phyloP scores from a whole-genome alignment of 2,797 vertebrate species.

The Corythornis leucogaster region DNA sequence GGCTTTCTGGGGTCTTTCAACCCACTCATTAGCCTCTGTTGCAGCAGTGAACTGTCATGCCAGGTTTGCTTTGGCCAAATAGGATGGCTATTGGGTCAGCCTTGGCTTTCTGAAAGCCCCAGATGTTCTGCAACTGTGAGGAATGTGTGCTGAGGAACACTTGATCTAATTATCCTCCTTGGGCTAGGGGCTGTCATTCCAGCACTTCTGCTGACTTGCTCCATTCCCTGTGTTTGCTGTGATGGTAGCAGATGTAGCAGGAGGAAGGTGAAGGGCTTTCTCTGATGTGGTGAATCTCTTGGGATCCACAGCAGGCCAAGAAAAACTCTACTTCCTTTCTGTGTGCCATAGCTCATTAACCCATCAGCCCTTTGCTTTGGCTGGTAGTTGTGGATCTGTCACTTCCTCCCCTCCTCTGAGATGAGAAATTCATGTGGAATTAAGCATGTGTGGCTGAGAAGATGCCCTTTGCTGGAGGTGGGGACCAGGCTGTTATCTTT shows the following conservation, averaged over 20 bases:
- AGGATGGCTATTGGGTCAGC: neutral
- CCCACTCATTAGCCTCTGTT: neutral
- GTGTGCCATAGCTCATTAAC: neutral
- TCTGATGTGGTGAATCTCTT: neutral
- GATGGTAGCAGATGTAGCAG: neutral
- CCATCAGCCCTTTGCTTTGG: neutral
- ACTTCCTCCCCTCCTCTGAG: neutral
- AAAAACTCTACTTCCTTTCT: neutral
- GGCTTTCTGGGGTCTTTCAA: neutral
- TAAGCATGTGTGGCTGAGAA: neutral
- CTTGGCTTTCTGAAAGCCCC: neutral
- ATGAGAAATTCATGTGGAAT: neutral
- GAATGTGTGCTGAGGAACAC: neutral
- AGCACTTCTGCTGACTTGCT: neutral
- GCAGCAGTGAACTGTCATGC: neutral
- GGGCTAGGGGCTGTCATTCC: neutral
- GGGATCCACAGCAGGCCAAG: neutral
- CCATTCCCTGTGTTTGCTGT: neutral
- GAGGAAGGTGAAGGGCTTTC: neutral
- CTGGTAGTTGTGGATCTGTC: neutral
- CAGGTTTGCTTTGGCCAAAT: neutral
- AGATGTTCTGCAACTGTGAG: neutral
- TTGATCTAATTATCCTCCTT: constrained; percentile 4
- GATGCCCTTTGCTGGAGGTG: neutral
- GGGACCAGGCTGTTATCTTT: neutral